Conservation (phyloP, 1,140 invertebrate species). For the Tetramorium alpestre region DNA sequence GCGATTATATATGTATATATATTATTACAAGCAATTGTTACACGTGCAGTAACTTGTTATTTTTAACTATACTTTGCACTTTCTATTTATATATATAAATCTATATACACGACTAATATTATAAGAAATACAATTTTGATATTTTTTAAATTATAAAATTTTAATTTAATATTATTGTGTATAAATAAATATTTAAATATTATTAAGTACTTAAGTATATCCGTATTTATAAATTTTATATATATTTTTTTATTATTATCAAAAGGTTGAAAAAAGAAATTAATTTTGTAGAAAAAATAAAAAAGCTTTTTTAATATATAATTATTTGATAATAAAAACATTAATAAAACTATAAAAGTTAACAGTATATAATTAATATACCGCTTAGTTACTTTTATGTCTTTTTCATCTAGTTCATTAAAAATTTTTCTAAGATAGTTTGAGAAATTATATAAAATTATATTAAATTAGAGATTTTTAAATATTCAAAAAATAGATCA, state of each 20-base stretch:
- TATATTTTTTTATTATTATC: neutral
- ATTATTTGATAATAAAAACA: neutral
- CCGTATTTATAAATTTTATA: too few species aligned
- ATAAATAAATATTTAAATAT: too few species aligned
- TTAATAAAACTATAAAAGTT: neutral
- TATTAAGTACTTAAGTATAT: neutral
- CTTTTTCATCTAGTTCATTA: neutral
- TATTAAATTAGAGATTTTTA: constrained; percentile 2
- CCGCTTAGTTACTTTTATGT: neutral
- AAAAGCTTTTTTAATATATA: neutral
- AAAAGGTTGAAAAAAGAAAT: neutral
- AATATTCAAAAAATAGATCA: neutral
- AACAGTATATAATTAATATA: neutral
- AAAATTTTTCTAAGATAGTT: neutral
- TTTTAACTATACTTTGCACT: neutral
- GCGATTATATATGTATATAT: too few species aligned
- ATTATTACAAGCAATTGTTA: neutral
- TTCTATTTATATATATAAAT: constrained; percentile 1
- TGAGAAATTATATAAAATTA: neutral
- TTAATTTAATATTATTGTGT: neutral
- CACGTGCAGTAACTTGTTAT: neutral
- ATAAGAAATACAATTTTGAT: neutral
- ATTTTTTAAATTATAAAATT: neutral
- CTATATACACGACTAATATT: neutral
- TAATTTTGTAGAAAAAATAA: neutral